Evolutionary conservation across 2,888 invertebrate genomes (phyloP), one percentile per base, ranked within the genome.

Genomic region (Axea sp.): DNA sequence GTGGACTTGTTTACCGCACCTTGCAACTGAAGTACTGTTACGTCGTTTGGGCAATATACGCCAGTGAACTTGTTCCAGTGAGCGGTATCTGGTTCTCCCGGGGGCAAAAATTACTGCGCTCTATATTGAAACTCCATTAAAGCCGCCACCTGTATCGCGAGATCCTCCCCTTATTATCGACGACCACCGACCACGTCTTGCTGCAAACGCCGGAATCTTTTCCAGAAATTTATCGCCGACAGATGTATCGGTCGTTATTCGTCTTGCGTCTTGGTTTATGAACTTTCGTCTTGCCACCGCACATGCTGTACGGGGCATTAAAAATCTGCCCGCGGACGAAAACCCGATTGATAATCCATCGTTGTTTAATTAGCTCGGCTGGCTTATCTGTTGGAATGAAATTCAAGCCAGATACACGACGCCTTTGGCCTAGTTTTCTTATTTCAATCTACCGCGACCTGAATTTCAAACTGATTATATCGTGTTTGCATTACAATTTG

Each of bases 41-140:
- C 51, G 67, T 68, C 67, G 62, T 51, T 68, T 71, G 43, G 73
- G 73, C 64, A 78, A 78, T 76, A 80, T 79, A 72, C 65, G 73
- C 67, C 73, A 68, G 35, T 76, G 76, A 77, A 78, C 81, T 82
- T 83, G 81, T 83, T 79, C 79, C 72, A 49, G 35, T 72, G 83
- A 84, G 84, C 77, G 78, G 82, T 83, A 82, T 84, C 84, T 72
- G 39, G 57, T 73, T 77, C 74, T 75, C 65, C 69, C 73, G 51
- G 57, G 72, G 73, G 77, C 79, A 80, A 81, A 82, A 82, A 79
- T 82, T 82, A 79, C 73, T 76, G 77, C 77, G 62, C 73, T 79
- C 71, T 84, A 86, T 86, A 85, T 81, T 74, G 78, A 82, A 84
- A 84, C 84, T 83, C 83, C 84, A 85, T 84, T 85, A 85, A 85